phyloP scores from a whole-genome alignment of 2,888 invertebrate genomes.

The Malthinus flaveolus region DNA sequence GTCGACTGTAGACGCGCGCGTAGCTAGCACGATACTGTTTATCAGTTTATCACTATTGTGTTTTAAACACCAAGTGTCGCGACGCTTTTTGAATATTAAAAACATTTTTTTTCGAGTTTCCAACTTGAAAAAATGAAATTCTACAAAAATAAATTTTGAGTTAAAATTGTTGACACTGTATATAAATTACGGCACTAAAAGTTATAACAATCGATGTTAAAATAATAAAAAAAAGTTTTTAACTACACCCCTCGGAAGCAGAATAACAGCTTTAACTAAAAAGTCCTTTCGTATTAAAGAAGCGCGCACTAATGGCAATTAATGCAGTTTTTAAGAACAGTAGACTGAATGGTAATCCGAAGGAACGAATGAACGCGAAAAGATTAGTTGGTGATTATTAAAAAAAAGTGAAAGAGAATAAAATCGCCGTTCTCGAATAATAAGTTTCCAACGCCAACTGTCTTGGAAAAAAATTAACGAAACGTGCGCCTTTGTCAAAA shows the following conservation, averaged over 20 bases:
- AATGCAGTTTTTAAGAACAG: conserved; percentile 20
- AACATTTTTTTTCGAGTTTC: not conserved
- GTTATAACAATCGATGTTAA: not conserved
- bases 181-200: not conserved
- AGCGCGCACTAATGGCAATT: conserved; percentile 23
- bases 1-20: conserved; percentile 29
- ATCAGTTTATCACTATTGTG: conserved; percentile 15
- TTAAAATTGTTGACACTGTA: not conserved
- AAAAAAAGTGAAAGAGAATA: not conserved
- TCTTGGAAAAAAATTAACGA: not conserved
- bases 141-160: not conserved
- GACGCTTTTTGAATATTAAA: conserved; percentile 5
- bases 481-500: not conserved
- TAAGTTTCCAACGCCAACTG: not conserved
- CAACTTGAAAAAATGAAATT: not conserved
- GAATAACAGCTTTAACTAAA: conserved; percentile 9
- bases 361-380: not conserved
- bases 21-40: conserved; percentile 19
- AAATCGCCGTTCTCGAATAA: not conserved
- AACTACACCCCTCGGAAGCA: conserved; percentile 11
- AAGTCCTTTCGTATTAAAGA: conserved; percentile 6
- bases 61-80: conserved; percentile 13
- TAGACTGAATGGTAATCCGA: conserved; percentile 13
- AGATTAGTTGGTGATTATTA: not conserved
- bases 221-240: conserved; percentile 2